Base-by-base conservation (phyloP, 2,113 vertebrate genomes). In the Stomatorhinus ivindoensis region DNA sequence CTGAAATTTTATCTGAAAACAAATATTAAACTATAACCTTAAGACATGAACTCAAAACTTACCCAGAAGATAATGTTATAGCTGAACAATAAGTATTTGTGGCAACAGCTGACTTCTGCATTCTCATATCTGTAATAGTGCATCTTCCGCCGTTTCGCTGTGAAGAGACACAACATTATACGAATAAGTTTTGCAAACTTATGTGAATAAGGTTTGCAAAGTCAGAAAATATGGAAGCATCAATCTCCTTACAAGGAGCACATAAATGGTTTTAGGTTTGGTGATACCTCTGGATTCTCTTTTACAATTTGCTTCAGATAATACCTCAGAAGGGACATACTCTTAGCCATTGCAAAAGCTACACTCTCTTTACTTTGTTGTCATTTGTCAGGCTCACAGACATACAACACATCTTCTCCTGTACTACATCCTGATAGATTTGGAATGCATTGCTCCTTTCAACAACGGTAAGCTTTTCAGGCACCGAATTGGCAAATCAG, bases 61-160 rank as follows among this genome's bases (percentile, higher is more conserved):
- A 99, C 98, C 98, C 98, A 99, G 93, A 99, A 99, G 91, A 99
- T 90, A 90, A 99, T 97, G 93, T 99, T 99, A 95, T 99, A 99
- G 93, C 97, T 99, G 95, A 99, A 99, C 90, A 99, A 98, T 2
- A 99, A 95, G 91, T 99, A 99, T 91, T 99, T 99, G 93, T 97
- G 98, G 95, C 97, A 98, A 95, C 98, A 99, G 97, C 97, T 89
- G 51, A 89, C 88, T 83, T 89, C 88, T 58, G 88, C 42, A 48
- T 55, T 61, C 88, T 89, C 80, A 84, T 89, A 89, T 44, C 88
- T 51, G 51, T 89, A 89, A 85, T 89, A 89, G 80, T 89, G 31
- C 88, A 89, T 89, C 39, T 84, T 85, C 42, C 87, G n/a, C 35
- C 10, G 11, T n/a, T 83, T 76, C 13, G 7, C 69, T 82, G 50